These are phyloP conservation scores for Lichenostomus cassidix DNA, from an alignment of 2,113 vertebrate genomes.

Conservation along the genomic window DNA sequence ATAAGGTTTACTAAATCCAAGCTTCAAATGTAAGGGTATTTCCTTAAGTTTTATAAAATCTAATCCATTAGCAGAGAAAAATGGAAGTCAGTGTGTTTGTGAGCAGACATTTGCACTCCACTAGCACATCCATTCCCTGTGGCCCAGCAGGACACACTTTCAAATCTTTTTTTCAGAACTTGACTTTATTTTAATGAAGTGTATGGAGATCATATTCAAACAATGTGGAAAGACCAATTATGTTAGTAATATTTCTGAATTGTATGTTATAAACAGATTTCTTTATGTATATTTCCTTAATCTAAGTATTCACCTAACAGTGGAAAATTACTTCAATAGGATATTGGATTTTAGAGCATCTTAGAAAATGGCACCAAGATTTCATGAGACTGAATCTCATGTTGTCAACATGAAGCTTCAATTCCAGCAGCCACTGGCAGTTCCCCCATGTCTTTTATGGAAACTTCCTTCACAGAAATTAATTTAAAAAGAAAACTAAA, in stretches of 20 bases:
- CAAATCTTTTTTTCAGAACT: background rate
- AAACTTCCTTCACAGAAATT: background rate
- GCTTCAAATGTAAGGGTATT: background rate
- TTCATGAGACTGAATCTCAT: background rate
- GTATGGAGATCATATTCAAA: background rate
- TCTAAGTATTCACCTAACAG: background rate
- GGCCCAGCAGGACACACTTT: rapidly evolving
- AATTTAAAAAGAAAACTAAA: background rate
- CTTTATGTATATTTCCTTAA: background rate
- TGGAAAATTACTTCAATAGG: background rate
- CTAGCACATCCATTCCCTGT: rapidly evolving
- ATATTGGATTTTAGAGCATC: background rate
- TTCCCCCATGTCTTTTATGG: background rate
- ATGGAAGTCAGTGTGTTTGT: background rate
- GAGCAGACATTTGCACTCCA: background rate
- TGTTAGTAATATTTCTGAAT: background rate
- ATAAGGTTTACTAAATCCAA: background rate
- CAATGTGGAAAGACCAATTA: background rate
- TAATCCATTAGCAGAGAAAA: background rate
- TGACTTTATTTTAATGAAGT: background rate
- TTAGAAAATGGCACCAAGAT: background rate
- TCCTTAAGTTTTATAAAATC: background rate
- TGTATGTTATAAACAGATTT: background rate
- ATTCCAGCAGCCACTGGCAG: background rate
- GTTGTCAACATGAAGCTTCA: background rate